Percentiles rank a stretch among this genome's conserved stretches.
phyloP scores from a whole-genome alignment of 2,888 invertebrate genomes.

The Anagyrus pseudococci region DNA sequence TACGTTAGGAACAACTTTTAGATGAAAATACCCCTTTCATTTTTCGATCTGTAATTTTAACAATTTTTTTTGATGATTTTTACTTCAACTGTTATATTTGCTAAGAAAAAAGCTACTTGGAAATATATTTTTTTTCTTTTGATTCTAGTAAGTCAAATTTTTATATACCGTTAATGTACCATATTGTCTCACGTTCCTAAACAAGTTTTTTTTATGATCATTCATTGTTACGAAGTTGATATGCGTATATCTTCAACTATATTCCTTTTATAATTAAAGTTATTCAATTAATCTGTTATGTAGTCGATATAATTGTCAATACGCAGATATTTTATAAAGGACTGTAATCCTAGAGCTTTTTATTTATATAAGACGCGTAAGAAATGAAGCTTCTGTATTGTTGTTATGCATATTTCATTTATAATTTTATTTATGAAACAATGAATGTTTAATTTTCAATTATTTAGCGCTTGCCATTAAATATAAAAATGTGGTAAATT shows the following conservation, averaged over 20 bases:
- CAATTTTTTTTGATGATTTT: not conserved
- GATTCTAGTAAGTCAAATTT: conserved; percentile 25
- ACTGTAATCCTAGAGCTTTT: conserved; percentile 23
- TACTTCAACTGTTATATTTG: too few species aligned
- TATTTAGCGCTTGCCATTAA: conserved; percentile 30
- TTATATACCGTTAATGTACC: conserved; percentile 28
- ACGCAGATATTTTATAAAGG: conserved; percentile 20
- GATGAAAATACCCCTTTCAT: not conserved
- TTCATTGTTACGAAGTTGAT: conserved; percentile 23
- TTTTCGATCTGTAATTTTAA: not conserved
- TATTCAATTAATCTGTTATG: conserved; percentile 16
- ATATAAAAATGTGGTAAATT: conserved; percentile 18
- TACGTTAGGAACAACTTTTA: not conserved
- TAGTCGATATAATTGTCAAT: conserved; percentile 17
- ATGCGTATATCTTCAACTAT: too few species aligned
- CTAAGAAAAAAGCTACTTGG: not conserved
- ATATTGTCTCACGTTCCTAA: conserved; percentile 5
- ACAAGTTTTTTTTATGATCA: conserved; percentile 25
- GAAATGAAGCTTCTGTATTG: conserved; percentile 17
- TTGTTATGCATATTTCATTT: conserved; percentile 32
- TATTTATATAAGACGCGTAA: conserved; percentile 28
- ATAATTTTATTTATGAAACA: conserved; percentile 28
- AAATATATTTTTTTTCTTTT: conserved; percentile 5
- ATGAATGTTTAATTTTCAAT: conserved; percentile 22
- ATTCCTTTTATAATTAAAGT: conserved; percentile 10